Base-by-base conservation (phyloP, 2,888 invertebrate species). In the Dynastes grantii region DNA sequence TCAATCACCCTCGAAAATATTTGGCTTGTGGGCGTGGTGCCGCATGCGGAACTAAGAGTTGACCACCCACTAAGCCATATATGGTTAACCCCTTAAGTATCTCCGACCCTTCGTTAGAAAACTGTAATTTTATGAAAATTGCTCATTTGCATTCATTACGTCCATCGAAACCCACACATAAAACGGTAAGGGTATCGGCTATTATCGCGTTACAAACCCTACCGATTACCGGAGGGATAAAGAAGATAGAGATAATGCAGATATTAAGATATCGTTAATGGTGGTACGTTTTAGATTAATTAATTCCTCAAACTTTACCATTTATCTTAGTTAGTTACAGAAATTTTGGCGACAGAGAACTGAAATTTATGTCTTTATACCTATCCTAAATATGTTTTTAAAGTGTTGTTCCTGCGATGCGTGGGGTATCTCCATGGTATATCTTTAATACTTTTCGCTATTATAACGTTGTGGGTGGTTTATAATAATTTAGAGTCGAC, bases 41-140 rank as follows among this genome's bases (percentile, higher is more conserved):
- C 83, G 84, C 84, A 85, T 84, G 85, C 85, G 85, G 84, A 85
- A 85, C 85, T 78, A 80, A 79, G 80, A 82, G 77, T 81, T 84
- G 87, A 84, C 87, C 87, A 87, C 87, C 86, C 86, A 87, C 85
- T 71, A 81, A 78, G 82, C 45, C 55, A 27, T 73, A 73, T 40
- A 73, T 73, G 73, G 73, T 73, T 73, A 73, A 73, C 73, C 73
- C 55, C 73, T 73, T 73, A 73, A 73, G 11, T 61, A 61, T 73
- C 49, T 51, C 27, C 32, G 16, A 27, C n/a, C 73, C 80, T 53
- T 76, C 76, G 37, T 76, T 76, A 76, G 63, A 61, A 75, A 75
- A 75, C 61, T 45, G 76, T 68, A 76, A 67, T 67, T 68, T 68
- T 67, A 76, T 55, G 76, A 76, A 67, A 76, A 76, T 76, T 67